These are phyloP conservation scores for Paguma larvata DNA, from an alignment of 2,797 vertebrate species.

Conservation along the genomic window DNA sequence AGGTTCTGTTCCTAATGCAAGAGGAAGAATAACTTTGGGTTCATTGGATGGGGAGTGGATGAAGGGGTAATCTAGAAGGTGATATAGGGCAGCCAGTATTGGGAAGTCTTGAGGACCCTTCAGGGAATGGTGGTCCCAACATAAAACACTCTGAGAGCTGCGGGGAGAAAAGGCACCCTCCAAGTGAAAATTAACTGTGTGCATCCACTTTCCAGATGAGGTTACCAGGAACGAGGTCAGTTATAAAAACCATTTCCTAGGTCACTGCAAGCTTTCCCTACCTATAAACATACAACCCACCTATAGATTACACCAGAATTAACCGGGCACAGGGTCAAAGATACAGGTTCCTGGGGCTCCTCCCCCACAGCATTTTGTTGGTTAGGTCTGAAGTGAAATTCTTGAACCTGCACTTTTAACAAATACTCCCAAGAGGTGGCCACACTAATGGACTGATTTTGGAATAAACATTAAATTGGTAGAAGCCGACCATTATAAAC, in stretches of 20 bases:
- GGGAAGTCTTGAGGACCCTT: neutral
- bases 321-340: neutral
- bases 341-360: neutral
- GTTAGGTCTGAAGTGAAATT: neutral
- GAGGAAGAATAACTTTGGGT: neutral
- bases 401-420: neutral
- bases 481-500: neutral
- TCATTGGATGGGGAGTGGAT: neutral
- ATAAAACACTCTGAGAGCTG: neutral
- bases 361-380: neutral
- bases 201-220: neutral
- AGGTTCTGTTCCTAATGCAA: neutral
- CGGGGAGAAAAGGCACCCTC: neutral
- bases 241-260: neutral
- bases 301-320: neutral
- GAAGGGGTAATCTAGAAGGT: neutral
- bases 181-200: neutral
- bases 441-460: neutral
- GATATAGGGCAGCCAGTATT: neutral
- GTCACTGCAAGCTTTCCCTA: neutral
- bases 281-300: neutral
- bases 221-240: neutral
- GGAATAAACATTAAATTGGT: neutral
- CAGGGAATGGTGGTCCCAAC: neutral
- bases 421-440: neutral